Percentiles rank a stretch among this genome's conserved stretches.
These are phyloP conservation scores for Scaptomyza parva DNA, from an alignment of 2,888 invertebrate genomes.

Conservation along the genomic window DNA sequence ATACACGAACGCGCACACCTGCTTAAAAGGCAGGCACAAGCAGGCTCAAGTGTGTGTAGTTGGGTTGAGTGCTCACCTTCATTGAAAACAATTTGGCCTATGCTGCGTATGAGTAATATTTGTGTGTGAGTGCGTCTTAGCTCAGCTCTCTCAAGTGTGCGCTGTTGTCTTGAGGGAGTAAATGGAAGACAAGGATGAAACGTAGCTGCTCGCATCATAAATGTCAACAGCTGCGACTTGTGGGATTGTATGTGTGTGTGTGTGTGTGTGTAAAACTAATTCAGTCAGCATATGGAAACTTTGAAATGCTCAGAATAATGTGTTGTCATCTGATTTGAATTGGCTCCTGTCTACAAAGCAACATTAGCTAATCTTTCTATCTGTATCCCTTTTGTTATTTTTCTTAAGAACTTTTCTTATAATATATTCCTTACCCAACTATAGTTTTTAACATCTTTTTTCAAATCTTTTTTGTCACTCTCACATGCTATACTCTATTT, in stretches of 20 bases:
- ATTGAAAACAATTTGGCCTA: conserved; percentile 69
- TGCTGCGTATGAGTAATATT: conserved; percentile 68
- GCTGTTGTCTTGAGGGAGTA: neutral
- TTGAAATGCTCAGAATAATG: conserved; percentile 34
- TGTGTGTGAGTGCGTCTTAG: conserved; percentile 20
- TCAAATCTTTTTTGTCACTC: neutral
- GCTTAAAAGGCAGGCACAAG: conserved; percentile 38
- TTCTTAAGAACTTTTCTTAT: neutral
- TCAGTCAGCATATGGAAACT: conserved; percentile 22
- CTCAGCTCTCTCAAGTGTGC: conserved; percentile 9
- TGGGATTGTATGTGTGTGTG: neutral
- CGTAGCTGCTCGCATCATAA: conserved; percentile 52
- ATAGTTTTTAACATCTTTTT: neutral
- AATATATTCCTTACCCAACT: neutral
- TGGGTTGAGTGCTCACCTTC: conserved; percentile 49
- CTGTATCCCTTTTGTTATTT: neutral
- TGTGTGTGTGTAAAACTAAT: conserved; percentile 14
- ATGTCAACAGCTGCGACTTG: conserved; percentile 56
- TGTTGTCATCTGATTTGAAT: conserved; percentile 39
- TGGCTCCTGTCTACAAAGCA: no score
- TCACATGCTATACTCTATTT: neutral
- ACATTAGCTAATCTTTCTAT: no score
- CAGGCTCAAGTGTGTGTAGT: conserved; percentile 65
- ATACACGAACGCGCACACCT: conserved; percentile 32
- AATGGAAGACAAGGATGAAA: conserved; percentile 5